Conservation (phyloP, 2,797 vertebrate genomes). For the Eidolon dupreanum region DNA sequence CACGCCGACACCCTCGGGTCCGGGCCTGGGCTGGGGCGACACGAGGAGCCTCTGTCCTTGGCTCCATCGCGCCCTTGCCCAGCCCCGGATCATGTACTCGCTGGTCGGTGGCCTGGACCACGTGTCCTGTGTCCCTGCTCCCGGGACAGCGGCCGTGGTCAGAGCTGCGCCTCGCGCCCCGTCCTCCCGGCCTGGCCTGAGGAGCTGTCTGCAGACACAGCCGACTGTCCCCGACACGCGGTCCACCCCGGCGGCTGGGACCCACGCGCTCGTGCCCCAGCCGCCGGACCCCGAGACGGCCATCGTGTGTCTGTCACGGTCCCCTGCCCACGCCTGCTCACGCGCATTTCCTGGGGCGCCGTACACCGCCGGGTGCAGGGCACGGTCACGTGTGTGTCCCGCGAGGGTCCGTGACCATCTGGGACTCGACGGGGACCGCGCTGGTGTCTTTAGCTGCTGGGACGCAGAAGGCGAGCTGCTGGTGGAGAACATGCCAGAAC, state of each 20-base stretch:
- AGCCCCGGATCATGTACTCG: background rate
- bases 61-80: background rate
- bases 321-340: too few relatives aligned
- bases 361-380: too few relatives aligned
- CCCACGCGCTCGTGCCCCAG: too few relatives aligned
- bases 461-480: background rate
- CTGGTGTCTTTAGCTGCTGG: too few relatives aligned
- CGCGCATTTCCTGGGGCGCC: too few relatives aligned
- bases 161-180: background rate
- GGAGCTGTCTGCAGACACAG: background rate
- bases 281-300: too few relatives aligned
- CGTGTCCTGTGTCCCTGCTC: background rate
- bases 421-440: too few relatives aligned
- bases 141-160: fast-evolving
- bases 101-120: background rate
- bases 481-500: background rate
- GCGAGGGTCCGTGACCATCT: too few relatives aligned
- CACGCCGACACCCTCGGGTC: background rate
- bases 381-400: too few relatives aligned
- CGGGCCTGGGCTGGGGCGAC: background rate
- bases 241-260: background rate
- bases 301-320: background rate
- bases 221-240: background rate
- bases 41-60: background rate
- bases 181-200: background rate